Evolutionary conservation across 2,797 vertebrate genomes (phyloP).

Genomic region (Sebastes jordani): DNA sequence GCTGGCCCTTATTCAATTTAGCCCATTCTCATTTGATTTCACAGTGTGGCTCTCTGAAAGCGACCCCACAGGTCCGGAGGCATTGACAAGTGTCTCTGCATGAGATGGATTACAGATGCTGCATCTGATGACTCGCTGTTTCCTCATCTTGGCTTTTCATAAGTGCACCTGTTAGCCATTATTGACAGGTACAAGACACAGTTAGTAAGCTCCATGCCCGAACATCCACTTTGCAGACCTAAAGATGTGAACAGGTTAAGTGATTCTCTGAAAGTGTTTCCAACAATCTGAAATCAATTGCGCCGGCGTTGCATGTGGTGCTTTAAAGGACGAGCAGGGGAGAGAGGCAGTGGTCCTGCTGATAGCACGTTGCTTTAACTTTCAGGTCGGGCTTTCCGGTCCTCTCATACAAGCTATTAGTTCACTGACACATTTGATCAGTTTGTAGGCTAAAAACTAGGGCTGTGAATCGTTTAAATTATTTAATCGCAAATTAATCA

Average conservation of each 20-base stretch:
- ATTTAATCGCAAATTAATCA: too few relatives aligned
- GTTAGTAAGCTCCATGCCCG: background rate
- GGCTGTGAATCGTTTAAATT: too few relatives aligned
- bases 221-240: conserved; percentile 21
- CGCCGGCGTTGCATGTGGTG: conserved; percentile 9
- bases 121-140: conserved; percentile 19
- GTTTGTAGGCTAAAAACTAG: conserved; percentile 25
- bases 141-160: conserved; percentile 43
- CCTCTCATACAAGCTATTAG: conserved; percentile 31
- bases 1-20: conserved; percentile 57
- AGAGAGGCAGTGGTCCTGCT: conserved; percentile 9
- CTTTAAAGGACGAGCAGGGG: conserved; percentile 8
- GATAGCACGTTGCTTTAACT: conserved; percentile 8
- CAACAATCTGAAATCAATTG: conserved; percentile 50
- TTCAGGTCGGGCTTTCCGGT: conserved; percentile 12
- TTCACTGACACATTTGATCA: conserved; percentile 39
- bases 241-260: conserved; percentile 36
- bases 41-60: conserved; percentile 51
- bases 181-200: conserved; percentile 39
- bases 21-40: conserved; percentile 58
- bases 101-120: conserved; percentile 55
- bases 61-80: conserved; percentile 29
- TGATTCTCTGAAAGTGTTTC: conserved; percentile 38
- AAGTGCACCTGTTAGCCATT: conserved; percentile 48
- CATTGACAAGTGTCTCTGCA: conserved; percentile 51